A percentile compares a stretch with the other conserved stretches of the same genome.
Evolutionary conservation across 92 coral and sea anemone species (phyloP).

Genomic region (Epizoanthus scotinus): DNA sequence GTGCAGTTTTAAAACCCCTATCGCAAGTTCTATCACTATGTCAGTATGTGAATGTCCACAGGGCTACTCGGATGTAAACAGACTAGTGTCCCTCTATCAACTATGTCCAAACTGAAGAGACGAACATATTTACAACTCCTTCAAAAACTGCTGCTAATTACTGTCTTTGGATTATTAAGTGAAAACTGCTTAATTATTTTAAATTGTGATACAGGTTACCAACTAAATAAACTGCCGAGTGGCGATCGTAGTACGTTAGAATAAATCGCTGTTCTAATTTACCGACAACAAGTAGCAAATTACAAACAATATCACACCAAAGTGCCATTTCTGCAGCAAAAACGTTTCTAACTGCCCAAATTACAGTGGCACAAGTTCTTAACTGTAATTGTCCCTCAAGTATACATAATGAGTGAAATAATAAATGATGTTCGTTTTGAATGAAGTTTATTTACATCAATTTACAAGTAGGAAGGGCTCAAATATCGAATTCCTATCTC

Average conservation of each 20-base stretch:
- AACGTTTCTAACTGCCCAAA: background rate
- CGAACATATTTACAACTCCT: too few species aligned
- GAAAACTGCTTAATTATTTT: too few species aligned
- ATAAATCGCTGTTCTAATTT: background rate
- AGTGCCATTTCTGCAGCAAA: background rate
- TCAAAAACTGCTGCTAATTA: too few species aligned
- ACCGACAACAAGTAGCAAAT: background rate
- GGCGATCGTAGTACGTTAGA: background rate
- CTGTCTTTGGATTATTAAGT: too few species aligned
- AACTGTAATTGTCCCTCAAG: constrained; percentile 8
- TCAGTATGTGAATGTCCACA: too few species aligned
- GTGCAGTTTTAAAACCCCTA: background rate
- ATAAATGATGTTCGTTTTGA: background rate
- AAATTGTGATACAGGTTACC: background rate
- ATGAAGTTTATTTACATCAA: constrained; percentile 2
- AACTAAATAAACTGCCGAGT: background rate
- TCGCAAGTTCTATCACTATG: too few species aligned
- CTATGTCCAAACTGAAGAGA: too few species aligned
- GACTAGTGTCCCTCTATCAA: too few species aligned
- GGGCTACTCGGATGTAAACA: too few species aligned
- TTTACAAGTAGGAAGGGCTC: background rate
- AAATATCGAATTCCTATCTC: constrained; percentile 9
- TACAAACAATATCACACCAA: background rate
- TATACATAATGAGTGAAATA: background rate
- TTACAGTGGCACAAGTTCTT: background rate